Conservation (phyloP, 2,113 vertebrate species). For the Cisticola juncidis region DNA sequence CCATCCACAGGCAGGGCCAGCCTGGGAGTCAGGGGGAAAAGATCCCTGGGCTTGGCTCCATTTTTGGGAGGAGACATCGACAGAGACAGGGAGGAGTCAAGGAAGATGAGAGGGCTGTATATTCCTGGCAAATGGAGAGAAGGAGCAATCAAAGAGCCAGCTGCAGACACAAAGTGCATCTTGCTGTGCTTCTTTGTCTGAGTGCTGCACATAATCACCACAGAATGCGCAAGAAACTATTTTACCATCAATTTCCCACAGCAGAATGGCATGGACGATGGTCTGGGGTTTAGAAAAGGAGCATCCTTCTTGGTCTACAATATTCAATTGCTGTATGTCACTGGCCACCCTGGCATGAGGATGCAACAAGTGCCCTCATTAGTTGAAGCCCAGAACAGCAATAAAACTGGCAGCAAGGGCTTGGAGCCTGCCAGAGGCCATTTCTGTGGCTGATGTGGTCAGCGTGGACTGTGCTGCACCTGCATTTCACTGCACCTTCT, state of each 20-base stretch:
- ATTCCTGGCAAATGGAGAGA: not conserved
- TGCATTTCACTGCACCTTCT: not conserved
- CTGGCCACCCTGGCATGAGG: not conserved
- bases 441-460: not conserved
- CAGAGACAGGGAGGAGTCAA: not conserved
- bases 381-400: accelerated
- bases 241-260: not conserved
- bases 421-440: not conserved
- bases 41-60: too few species aligned
- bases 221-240: not conserved
- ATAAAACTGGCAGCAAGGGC: not conserved
- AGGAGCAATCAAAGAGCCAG: not conserved
- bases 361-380: not conserved
- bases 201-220: not conserved
- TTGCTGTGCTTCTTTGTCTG: not conserved
- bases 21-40: too few species aligned
- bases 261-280: too few species aligned
- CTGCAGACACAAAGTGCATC: too few species aligned
- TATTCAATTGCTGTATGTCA: not conserved
- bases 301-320: not conserved
- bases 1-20: too few species aligned
- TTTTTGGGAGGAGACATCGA: too few species aligned
- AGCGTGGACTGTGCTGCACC: not conserved
- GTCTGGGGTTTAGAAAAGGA: not conserved
- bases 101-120: not conserved